A percentile compares a stretch with the other conserved stretches of the same genome.
Evolutionary conservation across 2,797 vertebrate genomes (phyloP).

Genomic region (Myiothlypis coronata): DNA sequence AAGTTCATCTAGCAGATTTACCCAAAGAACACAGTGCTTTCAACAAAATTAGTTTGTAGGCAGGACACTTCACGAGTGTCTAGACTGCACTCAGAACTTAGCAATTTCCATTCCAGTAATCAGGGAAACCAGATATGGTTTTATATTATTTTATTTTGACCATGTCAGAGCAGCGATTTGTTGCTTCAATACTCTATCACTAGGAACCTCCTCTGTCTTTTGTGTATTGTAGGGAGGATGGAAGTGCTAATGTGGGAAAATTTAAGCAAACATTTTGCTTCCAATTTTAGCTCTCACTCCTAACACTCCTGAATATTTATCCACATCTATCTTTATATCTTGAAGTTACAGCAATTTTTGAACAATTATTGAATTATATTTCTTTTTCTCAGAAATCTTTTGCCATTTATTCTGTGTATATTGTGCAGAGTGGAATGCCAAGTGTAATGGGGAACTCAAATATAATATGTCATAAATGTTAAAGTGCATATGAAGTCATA

Average conservation of each 20-base stretch:
- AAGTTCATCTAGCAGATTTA: neutral
- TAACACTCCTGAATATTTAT: neutral
- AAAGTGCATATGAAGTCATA: neutral
- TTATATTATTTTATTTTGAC: neutral
- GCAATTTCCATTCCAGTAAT: neutral
- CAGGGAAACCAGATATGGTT: neutral
- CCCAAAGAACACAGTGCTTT: neutral
- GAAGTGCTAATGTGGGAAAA: neutral
- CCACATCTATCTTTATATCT: neutral
- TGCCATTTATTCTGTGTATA: neutral
- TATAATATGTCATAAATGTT: neutral
- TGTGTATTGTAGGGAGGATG: neutral
- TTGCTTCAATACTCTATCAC: neutral
- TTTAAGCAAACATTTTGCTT: neutral
- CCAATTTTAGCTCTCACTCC: neutral
- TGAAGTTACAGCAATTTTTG: neutral
- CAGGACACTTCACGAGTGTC: neutral
- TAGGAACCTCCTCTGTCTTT: neutral
- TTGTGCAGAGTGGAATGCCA: neutral
- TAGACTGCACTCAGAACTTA: neutral
- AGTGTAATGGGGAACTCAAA: neutral
- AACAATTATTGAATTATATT: neutral
- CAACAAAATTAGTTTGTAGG: neutral
- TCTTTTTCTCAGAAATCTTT: neutral
- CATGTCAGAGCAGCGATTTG: neutral